Base-by-base conservation (phyloP, 35 echinoderm and acorn worm species). In the Amphiura filiformis region DNA sequence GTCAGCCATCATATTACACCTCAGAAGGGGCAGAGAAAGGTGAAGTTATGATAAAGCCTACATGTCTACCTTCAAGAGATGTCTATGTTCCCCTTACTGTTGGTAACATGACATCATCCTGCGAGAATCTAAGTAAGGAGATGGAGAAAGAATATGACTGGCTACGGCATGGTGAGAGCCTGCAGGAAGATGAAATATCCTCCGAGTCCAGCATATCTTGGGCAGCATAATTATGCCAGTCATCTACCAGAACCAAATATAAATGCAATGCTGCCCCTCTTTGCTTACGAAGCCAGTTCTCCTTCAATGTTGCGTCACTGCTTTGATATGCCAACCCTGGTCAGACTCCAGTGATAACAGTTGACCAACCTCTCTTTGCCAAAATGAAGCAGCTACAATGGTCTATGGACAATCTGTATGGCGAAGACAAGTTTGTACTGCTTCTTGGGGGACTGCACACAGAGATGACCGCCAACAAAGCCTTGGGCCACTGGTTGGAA, bases 161-260 rank as follows among this genome's bases (percentile, higher is more conserved):
- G 84, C 36, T 76, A 37, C 7, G 20, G 5, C 84, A 86, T 86
- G 61, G 18, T 2, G 39, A 78, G 86, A 31, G 5, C n/a, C 39
- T 78, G 34, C 26, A 38, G 1, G 86, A 77, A 80, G 76, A 49
- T 34, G 38, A 39, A 26, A 30, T 35, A 31, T 14, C 26, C 65
- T 12, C 37, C 26, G 1, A 87, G 76, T 34, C 31, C 9, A 78
- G 39, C 40, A 35, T 80, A 35, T 32, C 86, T 17, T 87, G 75
- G 86, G 75, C 86, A 78, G 86, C 41, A 38, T 87, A n/a, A 78
- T 38, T 76, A 87, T 87, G 86, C 76, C 9, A 78, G 39, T 79
- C 20, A 18, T 17, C 20, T 38, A 37, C 33, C 11, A 79, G 70
- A 33, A 78, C n/a, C 34, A 87, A 38, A 87, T 32, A 22, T 81